Base-by-base conservation (phyloP, 1,140 invertebrate genomes). In the Spodoptera frugiperda region DNA sequence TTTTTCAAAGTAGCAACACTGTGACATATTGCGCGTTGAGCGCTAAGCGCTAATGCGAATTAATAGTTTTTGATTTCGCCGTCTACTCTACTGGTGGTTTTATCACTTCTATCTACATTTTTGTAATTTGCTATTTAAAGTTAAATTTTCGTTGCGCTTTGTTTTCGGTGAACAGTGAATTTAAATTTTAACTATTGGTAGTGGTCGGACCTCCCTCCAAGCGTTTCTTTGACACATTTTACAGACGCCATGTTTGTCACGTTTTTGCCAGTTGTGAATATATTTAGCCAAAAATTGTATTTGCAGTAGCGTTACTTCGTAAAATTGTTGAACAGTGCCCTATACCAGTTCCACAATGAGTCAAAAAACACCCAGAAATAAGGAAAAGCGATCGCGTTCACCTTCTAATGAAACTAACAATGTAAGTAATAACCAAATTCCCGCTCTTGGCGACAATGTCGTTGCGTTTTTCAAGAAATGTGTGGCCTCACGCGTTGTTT, bases 191-290 rank as follows among this genome's bases (percentile, higher is more conserved):
- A 25, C 44, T 17, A 25, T 67, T 49, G 9, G 5, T 49, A 49
- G 33, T 72, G n/a, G 8, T 61, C 21, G 55, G 65, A 71, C 65
- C 53, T 76, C 65, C 63, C 61, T 74, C 61, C 44, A 59, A 78
- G 61, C 44, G 39, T 74, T 68, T 61, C 65, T 76, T 74, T 84
- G 78, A 79, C 78, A 78, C 49, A 74, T 79, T 72, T 74, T 63
- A 65, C 46, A 67, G 89, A 86, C 89, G 91, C 91, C 91, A 92
- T 92, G 85, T 91, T 92, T 90, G 88, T 91, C 89, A 91, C 91
- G 89, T 91, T 92, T 92, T 92, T 88, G 81, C 84, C 78, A 88
- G 80, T 89, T 83, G 81, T 87, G 84, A 87, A 87, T 86, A 84
- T 79, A 78, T 87, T 84, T 85, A 85, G 73, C 63, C 76, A 84